phyloP scores from a whole-genome alignment of 2,888 invertebrate species.

The Folsomia candida region DNA sequence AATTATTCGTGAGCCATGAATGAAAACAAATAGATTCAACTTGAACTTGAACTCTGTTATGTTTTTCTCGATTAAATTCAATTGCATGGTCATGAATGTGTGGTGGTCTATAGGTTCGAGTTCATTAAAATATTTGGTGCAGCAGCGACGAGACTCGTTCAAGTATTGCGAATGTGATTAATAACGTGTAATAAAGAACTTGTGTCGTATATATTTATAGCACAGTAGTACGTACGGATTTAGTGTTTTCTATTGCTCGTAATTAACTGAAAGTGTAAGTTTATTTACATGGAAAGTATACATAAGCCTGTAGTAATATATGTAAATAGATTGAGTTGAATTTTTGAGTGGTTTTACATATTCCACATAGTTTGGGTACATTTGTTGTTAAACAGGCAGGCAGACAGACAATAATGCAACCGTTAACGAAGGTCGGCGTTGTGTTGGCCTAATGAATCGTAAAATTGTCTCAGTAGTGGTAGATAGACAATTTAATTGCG shows the following conservation, averaged over 20 bases:
- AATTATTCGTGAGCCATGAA: not conserved
- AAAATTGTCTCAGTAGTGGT: not conserved
- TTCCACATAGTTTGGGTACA: too few species aligned
- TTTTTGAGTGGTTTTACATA: too few species aligned
- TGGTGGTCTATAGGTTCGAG: not conserved
- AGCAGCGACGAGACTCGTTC: too few species aligned
- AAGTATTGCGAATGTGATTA: not conserved
- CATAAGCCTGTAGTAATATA: too few species aligned
- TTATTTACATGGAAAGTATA: too few species aligned
- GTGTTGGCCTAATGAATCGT: not conserved
- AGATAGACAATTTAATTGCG: not conserved
- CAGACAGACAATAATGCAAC: too few species aligned
- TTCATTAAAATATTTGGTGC: not conserved
- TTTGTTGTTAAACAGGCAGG: too few species aligned
- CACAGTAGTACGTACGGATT: too few species aligned
- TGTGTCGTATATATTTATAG: too few species aligned
- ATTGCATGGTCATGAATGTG: not conserved
- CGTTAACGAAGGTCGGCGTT: not conserved
- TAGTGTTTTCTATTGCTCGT: not conserved
- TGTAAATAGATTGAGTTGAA: too few species aligned
- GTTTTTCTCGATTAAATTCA: not conserved
- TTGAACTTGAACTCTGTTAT: constrained; percentile 3
- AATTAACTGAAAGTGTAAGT: not conserved
- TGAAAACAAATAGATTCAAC: not conserved
- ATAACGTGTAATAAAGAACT: not conserved